Conservation (phyloP, 2,797 vertebrate genomes). For the Cirrhinus mrigala region DNA sequence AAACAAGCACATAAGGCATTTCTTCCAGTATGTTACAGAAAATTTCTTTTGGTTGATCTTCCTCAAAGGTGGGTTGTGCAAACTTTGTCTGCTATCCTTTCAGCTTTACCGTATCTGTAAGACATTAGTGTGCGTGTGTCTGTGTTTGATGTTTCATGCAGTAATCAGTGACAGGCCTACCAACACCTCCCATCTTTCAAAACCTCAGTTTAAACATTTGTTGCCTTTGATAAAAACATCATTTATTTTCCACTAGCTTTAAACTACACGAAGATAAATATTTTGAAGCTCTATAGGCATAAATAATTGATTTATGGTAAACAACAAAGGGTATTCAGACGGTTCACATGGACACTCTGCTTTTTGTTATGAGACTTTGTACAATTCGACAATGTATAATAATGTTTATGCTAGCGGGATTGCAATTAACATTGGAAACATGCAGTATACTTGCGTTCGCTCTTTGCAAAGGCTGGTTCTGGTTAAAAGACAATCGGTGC, state of each 20-base stretch:
- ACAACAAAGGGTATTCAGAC: slow-evolving; percentile 70
- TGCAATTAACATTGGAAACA: slow-evolving; percentile 77
- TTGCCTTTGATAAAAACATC: slow-evolving; percentile 71
- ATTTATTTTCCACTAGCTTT: slow-evolving; percentile 75
- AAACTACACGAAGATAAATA: slow-evolving; percentile 75
- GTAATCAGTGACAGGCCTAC: slow-evolving; percentile 60
- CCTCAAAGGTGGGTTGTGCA: not conserved
- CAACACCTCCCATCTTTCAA: slow-evolving; percentile 49
- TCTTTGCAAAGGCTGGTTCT: slow-evolving; percentile 66
- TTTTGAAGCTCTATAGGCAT: slow-evolving; percentile 77
- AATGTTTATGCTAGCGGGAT: slow-evolving; percentile 79
- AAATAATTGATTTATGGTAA: slow-evolving; percentile 81
- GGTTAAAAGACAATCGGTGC: slow-evolving; percentile 76
- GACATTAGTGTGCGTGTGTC: slow-evolving; percentile 44
- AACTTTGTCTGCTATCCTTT: not conserved
- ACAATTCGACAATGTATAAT: slow-evolving; percentile 68
- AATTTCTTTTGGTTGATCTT: slow-evolving; percentile 13
- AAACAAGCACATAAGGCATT: not conserved
- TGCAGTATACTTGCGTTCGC: slow-evolving; percentile 65
- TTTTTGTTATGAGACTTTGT: slow-evolving; percentile 69
- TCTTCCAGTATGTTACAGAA: not conserved
- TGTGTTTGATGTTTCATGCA: slow-evolving; percentile 67
- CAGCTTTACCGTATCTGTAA: slow-evolving; percentile 53
- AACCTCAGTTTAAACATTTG: slow-evolving; percentile 70
- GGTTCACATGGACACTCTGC: slow-evolving; percentile 69